Evolutionary conservation across 1,140 invertebrate species (phyloP).

Genomic region (Arctopsyche grandis): DNA sequence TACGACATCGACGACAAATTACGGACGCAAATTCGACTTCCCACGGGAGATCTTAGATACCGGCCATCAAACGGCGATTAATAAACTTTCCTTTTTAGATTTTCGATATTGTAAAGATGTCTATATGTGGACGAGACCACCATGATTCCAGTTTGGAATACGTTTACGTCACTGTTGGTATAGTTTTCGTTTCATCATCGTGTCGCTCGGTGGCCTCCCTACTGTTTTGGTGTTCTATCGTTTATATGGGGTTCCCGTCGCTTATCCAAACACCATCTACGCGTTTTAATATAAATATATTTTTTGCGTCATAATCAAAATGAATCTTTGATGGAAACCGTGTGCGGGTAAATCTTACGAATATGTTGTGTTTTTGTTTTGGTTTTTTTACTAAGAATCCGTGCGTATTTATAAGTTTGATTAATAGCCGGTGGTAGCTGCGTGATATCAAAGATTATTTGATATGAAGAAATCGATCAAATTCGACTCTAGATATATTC

Average conservation of each 20-base stretch:
- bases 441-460: too few species aligned
- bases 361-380: too few species aligned
- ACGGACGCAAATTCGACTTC: not conserved
- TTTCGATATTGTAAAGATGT: not conserved
- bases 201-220: not conserved
- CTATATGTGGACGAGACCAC: not conserved
- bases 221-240: not conserved
- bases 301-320: too few species aligned
- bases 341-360: too few species aligned
- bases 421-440: not conserved
- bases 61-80: not conserved
- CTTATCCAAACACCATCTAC: constrained; percentile 7
- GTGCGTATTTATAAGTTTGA: not conserved
- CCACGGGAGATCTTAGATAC: not conserved
- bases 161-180: not conserved
- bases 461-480: not conserved
- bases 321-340: too few species aligned
- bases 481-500: not conserved
- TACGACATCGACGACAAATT: not conserved
- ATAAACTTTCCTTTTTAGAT: not conserved
- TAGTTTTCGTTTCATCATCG: constrained; percentile 4
- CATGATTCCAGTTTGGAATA: not conserved
- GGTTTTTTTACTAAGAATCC: not conserved
- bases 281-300: too few species aligned
- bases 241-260: not conserved